Conservation (phyloP, 2,113 vertebrate species). For the Semicossyphus pulcher region DNA sequence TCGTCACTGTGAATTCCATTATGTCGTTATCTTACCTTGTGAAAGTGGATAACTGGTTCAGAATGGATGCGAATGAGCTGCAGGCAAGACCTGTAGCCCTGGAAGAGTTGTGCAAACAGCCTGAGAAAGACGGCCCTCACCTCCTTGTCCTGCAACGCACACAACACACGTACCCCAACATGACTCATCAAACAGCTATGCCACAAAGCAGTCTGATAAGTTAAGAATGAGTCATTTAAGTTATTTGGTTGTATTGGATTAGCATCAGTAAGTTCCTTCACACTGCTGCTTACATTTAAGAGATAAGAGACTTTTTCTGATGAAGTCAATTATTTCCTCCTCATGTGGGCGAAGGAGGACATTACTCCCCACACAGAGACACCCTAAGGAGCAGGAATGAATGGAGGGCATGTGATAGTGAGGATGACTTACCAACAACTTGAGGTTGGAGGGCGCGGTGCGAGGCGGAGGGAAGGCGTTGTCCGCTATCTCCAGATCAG, state of each 20-base stretch:
- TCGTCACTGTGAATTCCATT: slow-evolving; percentile 5
- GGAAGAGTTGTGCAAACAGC: slow-evolving; percentile 98
- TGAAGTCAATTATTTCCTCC: slow-evolving; percentile 7
- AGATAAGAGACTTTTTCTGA: slow-evolving; percentile 37
- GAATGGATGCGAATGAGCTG: slow-evolving; percentile 98
- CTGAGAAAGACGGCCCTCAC: slow-evolving; percentile 96
- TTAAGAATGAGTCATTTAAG: too few species aligned
- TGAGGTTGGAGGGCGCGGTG: slow-evolving; percentile 92
- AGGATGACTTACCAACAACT: slow-evolving; percentile 91
- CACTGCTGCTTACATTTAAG: neutral
- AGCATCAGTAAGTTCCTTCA: slow-evolving; percentile 22
- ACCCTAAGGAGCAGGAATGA: neutral
- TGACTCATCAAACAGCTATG: slow-evolving; percentile 52
- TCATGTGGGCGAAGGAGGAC: slow-evolving; percentile 16
- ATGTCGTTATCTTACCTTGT: slow-evolving; percentile 92
- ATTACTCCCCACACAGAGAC: slow-evolving; percentile 17
- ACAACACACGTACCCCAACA: slow-evolving; percentile 10
- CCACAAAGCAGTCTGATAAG: slow-evolving; percentile 41
- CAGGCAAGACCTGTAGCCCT: slow-evolving; percentile 97
- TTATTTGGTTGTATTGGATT: slow-evolving; percentile 42
- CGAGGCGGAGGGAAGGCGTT: slow-evolving; percentile 95
- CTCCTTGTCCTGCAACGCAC: slow-evolving; percentile 93
- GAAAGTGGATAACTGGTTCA: slow-evolving; percentile 98
- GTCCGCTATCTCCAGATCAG: slow-evolving; percentile 97
- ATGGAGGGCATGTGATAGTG: neutral